phyloP scores from a whole-genome alignment of 1,140 invertebrate species.

The Hetaerina americana region DNA sequence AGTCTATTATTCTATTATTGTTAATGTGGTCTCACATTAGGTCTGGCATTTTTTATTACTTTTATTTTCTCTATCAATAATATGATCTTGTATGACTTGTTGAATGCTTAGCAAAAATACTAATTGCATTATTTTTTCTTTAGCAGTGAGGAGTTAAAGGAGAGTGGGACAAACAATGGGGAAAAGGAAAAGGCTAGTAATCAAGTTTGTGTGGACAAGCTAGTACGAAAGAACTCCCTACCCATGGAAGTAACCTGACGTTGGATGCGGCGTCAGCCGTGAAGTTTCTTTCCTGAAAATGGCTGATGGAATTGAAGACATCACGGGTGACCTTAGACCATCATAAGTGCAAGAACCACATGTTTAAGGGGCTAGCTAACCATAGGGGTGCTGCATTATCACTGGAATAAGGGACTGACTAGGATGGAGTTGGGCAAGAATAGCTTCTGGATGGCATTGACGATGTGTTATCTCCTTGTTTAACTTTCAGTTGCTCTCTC shows the following conservation, averaged over 20 bases:
- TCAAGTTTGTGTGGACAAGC: conserved; percentile 7
- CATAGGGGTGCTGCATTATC: neutral
- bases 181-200: conserved; percentile 5
- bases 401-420: neutral
- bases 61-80: too few relatives aligned
- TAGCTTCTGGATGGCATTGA: neutral
- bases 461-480: neutral
- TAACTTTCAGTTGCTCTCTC: neutral
- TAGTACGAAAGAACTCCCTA: conserved; percentile 2
- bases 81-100: too few relatives aligned
- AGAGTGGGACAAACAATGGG: neutral
- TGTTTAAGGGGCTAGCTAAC: neutral
- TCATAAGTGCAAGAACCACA: neutral
- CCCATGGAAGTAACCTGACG: conserved; percentile 7
- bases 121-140: too few relatives aligned
- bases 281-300: neutral
- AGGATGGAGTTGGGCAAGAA: neutral
- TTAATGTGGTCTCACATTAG: too few relatives aligned
- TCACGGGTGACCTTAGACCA: neutral
- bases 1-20: too few relatives aligned
- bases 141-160: conserved; percentile 1
- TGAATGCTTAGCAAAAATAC: too few relatives aligned
- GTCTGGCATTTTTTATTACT: too few relatives aligned
- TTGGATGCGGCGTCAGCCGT: conserved; percentile 5
- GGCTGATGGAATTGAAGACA: neutral